Evolutionary conservation across 1,140 invertebrate genomes (phyloP), one percentile per base, ranked within the genome.

Genomic region (Aphidius ervi): DNA sequence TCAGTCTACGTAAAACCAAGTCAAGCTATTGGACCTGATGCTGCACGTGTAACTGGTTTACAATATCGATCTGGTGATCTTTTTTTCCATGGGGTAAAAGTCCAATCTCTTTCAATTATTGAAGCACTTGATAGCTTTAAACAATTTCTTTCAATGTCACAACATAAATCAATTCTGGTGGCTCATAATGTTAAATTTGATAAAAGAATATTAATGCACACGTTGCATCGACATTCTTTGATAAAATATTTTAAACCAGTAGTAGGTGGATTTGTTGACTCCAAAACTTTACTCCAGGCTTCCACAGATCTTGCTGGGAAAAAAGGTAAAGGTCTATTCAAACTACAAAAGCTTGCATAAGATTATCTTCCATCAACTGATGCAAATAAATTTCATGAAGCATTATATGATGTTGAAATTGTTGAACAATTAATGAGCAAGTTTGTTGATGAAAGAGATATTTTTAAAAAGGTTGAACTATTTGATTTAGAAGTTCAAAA

Each of bases 171-270:
- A 31, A 47, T 59, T 40, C 53, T 63, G 43, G 52, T 59, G 7
- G 62, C 53, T 31, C 52, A 63, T 47, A 63, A 63, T 59, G 57
- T 63, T n/a, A n/a, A n/a, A n/a, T n/a, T 63, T 31, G 52, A 59
- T 40, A 50, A 46, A 42, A 4, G 53, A 9, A 52, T 20, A 5
- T 59, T 59, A 50, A 23, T 63, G 3, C 9, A 20, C 9, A 53
- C 62, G 56, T 39, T 59, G 7, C 43, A 55, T 43, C 53, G 46
- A 31, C 10, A 48, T 59, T 47, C 23, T 6, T 49, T 56, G 61
- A 49, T 63, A 55, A 45, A 58, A 6, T 39, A 59, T 40, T 46
- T 56, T 9, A 52, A 47, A 47, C 56, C 56, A n/a, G 1, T 54
- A 4, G 50, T 63, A n/a, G 48, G 46, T 46, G 58, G 45, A 43